These are phyloP conservation scores for Drosophila neonasuta DNA, from an alignment of 2,888 invertebrate genomes.

Conservation along the genomic window DNA sequence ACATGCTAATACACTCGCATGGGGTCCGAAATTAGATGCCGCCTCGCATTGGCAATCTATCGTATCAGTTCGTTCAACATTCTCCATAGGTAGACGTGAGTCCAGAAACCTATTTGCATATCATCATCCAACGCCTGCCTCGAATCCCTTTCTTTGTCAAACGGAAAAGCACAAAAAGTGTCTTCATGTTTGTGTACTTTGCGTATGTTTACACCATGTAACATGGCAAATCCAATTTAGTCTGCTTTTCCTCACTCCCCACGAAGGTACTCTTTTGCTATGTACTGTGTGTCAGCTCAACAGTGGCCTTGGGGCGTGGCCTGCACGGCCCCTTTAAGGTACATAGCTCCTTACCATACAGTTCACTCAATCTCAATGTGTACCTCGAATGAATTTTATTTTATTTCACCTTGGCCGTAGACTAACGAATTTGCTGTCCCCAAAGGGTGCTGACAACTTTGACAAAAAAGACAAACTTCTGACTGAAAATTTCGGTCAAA, in stretches of 20 bases:
- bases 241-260: conserved; percentile 1
- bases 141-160: conserved; percentile 1
- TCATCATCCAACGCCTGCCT: conserved; percentile 34
- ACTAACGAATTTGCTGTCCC: conserved; percentile 25
- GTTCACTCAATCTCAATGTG: conserved; percentile 28
- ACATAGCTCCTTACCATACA: conserved; percentile 30
- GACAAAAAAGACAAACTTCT: no score
- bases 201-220: conserved; percentile 64
- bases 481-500: no score
- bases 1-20: neutral
- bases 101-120: conserved; percentile 63
- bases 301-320: conserved; percentile 35
- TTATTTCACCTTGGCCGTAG: conserved; percentile 19
- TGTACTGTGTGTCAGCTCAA: neutral
- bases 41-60: conserved; percentile 24
- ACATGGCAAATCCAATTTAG: conserved; percentile 72
- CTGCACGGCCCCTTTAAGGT: conserved; percentile 24
- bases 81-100: conserved; percentile 1
- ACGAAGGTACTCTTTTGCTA: neutral
- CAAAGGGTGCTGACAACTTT: neutral
- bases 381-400: conserved; percentile 26
- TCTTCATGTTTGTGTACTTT: conserved; percentile 44
- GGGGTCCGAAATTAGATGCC: conserved; percentile 18
- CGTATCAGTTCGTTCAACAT: conserved; percentile 28
- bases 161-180: conserved; percentile 14